A percentile compares a stretch with the other conserved stretches of the same genome.
Evolutionary conservation across 2,888 invertebrate species (phyloP).

Genomic region (Fragum sueziense): DNA sequence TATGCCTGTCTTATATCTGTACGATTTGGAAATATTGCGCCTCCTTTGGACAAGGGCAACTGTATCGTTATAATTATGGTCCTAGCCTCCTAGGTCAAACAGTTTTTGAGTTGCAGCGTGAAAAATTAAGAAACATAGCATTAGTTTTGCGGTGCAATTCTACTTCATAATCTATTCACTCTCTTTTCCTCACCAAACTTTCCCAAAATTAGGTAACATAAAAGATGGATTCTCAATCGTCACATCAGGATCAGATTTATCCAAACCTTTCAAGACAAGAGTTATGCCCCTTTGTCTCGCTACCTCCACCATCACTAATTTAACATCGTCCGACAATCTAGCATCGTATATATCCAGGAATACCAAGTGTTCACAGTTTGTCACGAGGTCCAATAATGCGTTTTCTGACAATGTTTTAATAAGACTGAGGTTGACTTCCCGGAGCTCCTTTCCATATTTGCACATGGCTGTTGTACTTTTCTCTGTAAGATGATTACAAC

Average conservation of each 20-base stretch:
- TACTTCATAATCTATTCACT: too few relatives aligned
- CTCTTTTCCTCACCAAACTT: conserved; percentile 48
- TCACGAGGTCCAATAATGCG: conserved; percentile 70
- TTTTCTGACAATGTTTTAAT: conserved; percentile 67
- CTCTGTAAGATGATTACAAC: conserved; percentile 76
- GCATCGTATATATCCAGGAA: conserved; percentile 75
- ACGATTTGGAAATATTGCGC: too few relatives aligned
- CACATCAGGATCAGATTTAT: conserved; percentile 59
- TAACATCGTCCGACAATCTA: conserved; percentile 62
- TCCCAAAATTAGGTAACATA: conserved; percentile 68
- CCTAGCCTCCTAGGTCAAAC: too few relatives aligned
- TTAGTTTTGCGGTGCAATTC: too few relatives aligned
- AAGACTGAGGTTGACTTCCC: conserved; percentile 68
- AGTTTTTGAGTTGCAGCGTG: too few relatives aligned
- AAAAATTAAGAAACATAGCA: too few relatives aligned
- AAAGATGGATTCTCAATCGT: conserved; percentile 64
- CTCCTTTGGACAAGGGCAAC: too few relatives aligned
- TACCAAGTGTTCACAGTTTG: conserved; percentile 60
- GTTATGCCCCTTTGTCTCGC: conserved; percentile 64
- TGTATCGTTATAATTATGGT: too few relatives aligned
- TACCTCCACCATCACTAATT: conserved; percentile 57
- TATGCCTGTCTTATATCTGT: too few relatives aligned
- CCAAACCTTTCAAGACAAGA: conserved; percentile 66
- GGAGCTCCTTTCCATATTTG: conserved; percentile 65
- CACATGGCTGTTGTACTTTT: conserved; percentile 63